Evolutionary conservation across 2,797 vertebrate genomes (phyloP).

Genomic region (Poecilia picta): DNA sequence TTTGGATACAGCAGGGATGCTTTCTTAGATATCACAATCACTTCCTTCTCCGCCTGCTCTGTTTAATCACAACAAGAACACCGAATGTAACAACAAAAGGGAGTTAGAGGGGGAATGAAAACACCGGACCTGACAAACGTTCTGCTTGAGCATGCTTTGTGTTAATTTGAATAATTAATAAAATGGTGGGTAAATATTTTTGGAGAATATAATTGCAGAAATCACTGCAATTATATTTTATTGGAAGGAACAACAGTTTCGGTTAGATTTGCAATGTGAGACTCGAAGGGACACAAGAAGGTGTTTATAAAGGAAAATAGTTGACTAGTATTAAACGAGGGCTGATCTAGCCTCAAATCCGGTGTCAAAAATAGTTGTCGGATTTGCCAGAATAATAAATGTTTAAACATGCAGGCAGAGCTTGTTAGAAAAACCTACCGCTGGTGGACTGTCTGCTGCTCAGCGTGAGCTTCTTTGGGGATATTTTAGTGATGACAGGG

Average conservation of each 20-base stretch:
- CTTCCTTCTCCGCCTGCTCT: constrained; percentile 22
- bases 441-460: constrained; percentile 1
- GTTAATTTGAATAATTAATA: not conserved
- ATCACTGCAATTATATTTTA: not conserved
- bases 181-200: not conserved
- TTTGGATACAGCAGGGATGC: constrained; percentile 47
- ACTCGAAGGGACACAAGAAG: not conserved
- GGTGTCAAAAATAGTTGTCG: not conserved
- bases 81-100: not conserved
- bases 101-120: not conserved
- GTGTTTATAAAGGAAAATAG: not conserved
- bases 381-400: not conserved
- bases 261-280: not conserved
- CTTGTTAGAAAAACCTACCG: constrained; percentile 3
- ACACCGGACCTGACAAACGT: not conserved
- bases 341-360: not conserved
- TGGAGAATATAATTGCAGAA: constrained; percentile 14
- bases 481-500: constrained; percentile 2
- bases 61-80: not conserved
- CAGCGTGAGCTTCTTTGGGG: not conserved
- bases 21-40: constrained; percentile 26
- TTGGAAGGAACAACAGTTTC: not conserved
- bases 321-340: not conserved
- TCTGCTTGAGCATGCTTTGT: not conserved
- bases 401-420: not conserved